These are phyloP conservation scores for Trisateles emortualis DNA, from an alignment of 2,888 invertebrate species.

Conservation along the genomic window DNA sequence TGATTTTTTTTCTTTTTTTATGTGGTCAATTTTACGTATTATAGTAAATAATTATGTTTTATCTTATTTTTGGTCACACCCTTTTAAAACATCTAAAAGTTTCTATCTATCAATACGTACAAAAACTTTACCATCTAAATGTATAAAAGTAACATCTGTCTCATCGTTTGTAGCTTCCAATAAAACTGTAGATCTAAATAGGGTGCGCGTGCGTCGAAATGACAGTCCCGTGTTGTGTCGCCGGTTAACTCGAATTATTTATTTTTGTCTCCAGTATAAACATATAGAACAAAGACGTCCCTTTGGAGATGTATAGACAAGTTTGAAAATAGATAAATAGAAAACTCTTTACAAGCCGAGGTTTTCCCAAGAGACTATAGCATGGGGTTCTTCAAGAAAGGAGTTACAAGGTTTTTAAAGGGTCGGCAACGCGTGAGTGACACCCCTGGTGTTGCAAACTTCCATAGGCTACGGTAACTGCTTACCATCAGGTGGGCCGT, in stretches of 20 bases:
- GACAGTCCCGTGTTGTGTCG: slow-evolving; percentile 24
- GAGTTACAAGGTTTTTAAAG: too few species aligned
- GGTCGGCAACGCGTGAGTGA: too few species aligned
- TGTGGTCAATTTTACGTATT: neutral
- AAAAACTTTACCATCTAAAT: slow-evolving; percentile 7
- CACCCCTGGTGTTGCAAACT: too few species aligned
- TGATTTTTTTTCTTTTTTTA: too few species aligned
- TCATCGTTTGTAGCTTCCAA: slow-evolving; percentile 28
- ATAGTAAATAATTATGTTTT: neutral
- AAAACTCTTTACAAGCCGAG: too few species aligned
- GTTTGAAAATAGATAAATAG: slow-evolving; percentile 31
- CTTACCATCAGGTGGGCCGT: too few species aligned
- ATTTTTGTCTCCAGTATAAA: slow-evolving; percentile 46
- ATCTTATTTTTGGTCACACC: neutral
- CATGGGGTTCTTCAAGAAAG: too few species aligned
- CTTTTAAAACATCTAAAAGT: neutral
- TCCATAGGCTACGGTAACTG: too few species aligned
- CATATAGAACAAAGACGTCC: slow-evolving; percentile 36
- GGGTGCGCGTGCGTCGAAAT: slow-evolving; percentile 26
- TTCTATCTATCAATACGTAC: neutral
- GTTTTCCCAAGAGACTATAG: too few species aligned
- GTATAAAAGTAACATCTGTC: slow-evolving; percentile 19
- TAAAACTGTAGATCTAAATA: slow-evolving; percentile 46
- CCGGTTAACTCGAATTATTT: slow-evolving; percentile 39
- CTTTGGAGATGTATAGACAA: slow-evolving; percentile 25